Conservation (phyloP, 2,797 vertebrate genomes). For the Molossus alvarezi region DNA sequence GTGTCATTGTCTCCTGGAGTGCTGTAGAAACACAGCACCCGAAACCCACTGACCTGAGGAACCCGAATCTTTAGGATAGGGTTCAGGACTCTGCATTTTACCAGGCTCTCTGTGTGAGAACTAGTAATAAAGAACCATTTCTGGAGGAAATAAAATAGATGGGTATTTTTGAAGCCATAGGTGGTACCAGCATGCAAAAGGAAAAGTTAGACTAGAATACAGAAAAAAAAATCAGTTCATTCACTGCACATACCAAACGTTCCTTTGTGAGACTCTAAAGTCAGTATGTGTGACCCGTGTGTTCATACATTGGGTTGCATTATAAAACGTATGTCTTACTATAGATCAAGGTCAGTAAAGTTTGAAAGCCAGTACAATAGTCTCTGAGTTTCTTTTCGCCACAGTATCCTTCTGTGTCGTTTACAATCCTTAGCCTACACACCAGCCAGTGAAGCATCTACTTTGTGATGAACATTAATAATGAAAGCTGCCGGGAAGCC, state of each 20-base stretch:
- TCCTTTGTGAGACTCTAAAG: background rate
- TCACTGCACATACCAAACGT: background rate
- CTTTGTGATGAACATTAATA: background rate
- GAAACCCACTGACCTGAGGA: background rate
- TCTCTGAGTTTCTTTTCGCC: background rate
- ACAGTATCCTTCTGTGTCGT: background rate
- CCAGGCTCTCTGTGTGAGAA: background rate
- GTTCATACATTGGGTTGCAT: background rate
- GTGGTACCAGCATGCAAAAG: background rate
- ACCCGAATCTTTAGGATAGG: background rate
- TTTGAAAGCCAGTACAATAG: background rate
- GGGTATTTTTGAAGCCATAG: background rate
- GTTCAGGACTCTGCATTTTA: background rate
- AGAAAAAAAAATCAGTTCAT: background rate
- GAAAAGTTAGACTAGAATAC: background rate
- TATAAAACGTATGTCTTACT: background rate
- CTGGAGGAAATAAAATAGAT: background rate
- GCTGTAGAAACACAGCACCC: no score
- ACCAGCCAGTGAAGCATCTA: background rate
- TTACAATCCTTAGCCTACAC: background rate
- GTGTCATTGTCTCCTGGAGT: background rate
- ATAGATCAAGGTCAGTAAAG: background rate
- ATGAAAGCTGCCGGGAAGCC: background rate
- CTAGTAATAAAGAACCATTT: background rate
- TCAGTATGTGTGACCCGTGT: rapidly evolving